Evolutionary conservation across 2,888 invertebrate genomes (phyloP), one percentile per base, ranked within the genome.

Genomic region (Hypomecis atomaria): DNA sequence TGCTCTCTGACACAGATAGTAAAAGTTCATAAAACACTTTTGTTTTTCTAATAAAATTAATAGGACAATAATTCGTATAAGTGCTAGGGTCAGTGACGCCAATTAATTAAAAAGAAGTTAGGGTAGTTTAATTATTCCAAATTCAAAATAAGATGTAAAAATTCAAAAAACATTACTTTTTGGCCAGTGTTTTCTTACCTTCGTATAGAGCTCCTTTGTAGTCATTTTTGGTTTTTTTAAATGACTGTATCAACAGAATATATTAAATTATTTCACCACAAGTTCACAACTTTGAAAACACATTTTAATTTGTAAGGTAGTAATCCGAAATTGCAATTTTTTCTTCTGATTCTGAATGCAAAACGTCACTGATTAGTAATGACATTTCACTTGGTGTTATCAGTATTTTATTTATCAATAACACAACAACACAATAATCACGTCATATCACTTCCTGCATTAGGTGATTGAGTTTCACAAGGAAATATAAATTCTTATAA

Each of bases 201-300:
- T 92, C 13, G 93, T 93, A 69, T 92, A 93, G 0, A 93, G 80
- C 79, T 93, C 93, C 82, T 93, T 93, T 62, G 93, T 93, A 59
- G 93, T 93, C 93, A 93, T 93, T 75, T n/a, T 84, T 90, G 53
- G 40, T 77, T 73, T 63, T 72, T 72, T 56, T 67, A 62, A 65
- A 66, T 71, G 67, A 67, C 70, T 68, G 70, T 73, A 75, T 71
- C 71, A 60, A 68, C 71, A 73, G 66, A 66, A 69, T 74, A 34
- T 73, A 65, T 70, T 65, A 76, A 69, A 74, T 86, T 85, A 88
- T 85, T 89, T 89, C 76, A 88, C 87, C 78, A 88, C 87, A 78
- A 83, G 85, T 74, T 84, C 78, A 67, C 69, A 79, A 79, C 77
- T 83, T 85, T 73, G 73, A 74, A 82, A 86, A 86, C 82, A 67